Base-by-base conservation (phyloP, 2,797 vertebrate genomes). In the Triplophysa bombifrons region DNA sequence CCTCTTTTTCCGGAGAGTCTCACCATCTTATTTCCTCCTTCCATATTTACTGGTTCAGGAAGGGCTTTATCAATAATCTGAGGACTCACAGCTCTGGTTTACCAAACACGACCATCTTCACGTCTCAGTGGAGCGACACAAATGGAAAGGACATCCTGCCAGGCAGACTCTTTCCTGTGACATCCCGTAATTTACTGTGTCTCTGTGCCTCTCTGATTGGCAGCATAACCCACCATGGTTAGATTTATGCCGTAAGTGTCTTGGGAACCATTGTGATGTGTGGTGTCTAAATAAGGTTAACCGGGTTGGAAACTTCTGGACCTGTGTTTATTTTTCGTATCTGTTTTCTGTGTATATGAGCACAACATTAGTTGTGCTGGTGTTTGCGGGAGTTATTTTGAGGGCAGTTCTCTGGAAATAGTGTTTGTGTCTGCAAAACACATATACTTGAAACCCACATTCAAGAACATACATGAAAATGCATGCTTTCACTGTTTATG, bases 21-120 rank as follows among this genome's bases (percentile, higher is more conserved):
- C 34, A 38, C 7, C 34, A 8, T 1, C 27, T 9, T 11, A 38
- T 65, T 65, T 34, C 16, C 34, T 41, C 19, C 16, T 38, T 34
- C 63, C 38, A 65, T 11, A 44, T 66, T 22, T 14, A 51, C 46
- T 25, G 20, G 5, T 53, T 46, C 68, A 72, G 68, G 76, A 78
- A 72, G 17, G 41, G 82, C 44, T 48, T 84, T 82, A 85, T 86
- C 84, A 84, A 84, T 86, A 76, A 82, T 65, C 75, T 66, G 19
- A 71, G 41, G 50, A 60, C 48, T 56, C 34, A 13, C 13, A 64
- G 16, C 66, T 44, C 61, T 34, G 56, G 71, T 14, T 75, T 67
- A 44, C 17, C 74, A 72, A 67, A 67, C 56, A 58, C 4, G 44
- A 68, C 70, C 13, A 53, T 65, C 74, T 19, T 48, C 46, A 20